Evolutionary conservation across 2,797 vertebrate species (phyloP).

Genomic region (Tenualosa thibaudeaui): DNA sequence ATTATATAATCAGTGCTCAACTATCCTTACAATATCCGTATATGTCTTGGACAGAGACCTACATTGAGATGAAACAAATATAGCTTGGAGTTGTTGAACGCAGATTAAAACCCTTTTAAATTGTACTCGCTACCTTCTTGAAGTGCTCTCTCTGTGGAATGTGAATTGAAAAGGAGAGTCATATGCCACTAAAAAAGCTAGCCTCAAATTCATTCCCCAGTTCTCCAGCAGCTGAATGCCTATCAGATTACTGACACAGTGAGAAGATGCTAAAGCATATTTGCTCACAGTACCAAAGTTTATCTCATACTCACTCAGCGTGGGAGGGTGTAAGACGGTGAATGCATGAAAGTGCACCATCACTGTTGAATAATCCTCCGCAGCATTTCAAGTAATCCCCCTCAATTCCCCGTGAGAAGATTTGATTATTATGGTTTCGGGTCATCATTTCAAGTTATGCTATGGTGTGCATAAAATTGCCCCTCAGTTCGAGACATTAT

Average conservation of each 20-base stretch:
- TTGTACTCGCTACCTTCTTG: background rate
- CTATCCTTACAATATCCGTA: background rate
- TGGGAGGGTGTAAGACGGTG: background rate
- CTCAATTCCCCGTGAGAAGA: background rate
- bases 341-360: conserved; percentile 7
- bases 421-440: background rate
- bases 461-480: conserved; percentile 14
- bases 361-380: conserved; percentile 3
- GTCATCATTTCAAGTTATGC: conserved; percentile 21
- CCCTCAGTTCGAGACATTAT: background rate
- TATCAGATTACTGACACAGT: conserved; percentile 12
- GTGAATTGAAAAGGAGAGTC: background rate
- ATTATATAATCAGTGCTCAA: background rate
- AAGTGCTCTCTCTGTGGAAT: conserved; percentile 5
- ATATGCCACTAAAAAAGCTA: background rate
- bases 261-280: background rate
- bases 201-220: background rate
- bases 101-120: background rate
- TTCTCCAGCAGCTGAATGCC: background rate
- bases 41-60: background rate
- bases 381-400: background rate
- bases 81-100: background rate
- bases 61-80: background rate
- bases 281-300: conserved; percentile 15
- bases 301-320: background rate